Conservation (phyloP, 2,888 invertebrate genomes). For the Eristalis intricaria region DNA sequence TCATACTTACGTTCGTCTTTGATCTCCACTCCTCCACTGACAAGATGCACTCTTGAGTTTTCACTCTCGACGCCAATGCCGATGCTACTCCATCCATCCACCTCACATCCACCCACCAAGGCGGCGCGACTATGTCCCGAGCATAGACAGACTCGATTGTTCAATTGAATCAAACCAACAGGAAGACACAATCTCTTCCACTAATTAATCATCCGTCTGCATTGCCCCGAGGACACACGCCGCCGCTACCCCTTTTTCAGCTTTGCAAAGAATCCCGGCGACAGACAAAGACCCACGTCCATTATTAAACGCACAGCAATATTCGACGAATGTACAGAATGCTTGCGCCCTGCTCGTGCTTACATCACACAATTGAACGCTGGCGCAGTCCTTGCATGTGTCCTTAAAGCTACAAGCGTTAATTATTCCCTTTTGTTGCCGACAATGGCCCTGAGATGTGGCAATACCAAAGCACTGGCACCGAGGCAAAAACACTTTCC, state of each 20-base stretch:
- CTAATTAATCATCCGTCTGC: slow-evolving; percentile 1
- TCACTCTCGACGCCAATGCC: too few species aligned
- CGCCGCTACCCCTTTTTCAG: not conserved
- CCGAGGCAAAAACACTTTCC: slow-evolving; percentile 12
- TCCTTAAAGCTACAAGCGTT: slow-evolving; percentile 36
- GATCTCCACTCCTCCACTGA: too few species aligned
- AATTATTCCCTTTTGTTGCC: slow-evolving; percentile 48
- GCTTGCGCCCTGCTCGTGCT: not conserved
- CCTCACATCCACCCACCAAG: too few species aligned
- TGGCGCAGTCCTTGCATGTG: not conserved
- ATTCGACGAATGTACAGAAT: not conserved
- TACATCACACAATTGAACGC: not conserved
- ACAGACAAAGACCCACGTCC: not conserved
- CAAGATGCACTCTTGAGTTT: too few species aligned
- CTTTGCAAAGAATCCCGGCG: not conserved
- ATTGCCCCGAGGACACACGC: not conserved
- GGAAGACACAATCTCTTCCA: slow-evolving; percentile 6
- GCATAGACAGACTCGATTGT: slow-evolving; percentile 13
- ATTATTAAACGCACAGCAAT: not conserved
- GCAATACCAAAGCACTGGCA: slow-evolving; percentile 1
- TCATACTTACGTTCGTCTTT: too few species aligned
- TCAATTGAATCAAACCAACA: slow-evolving; percentile 19
- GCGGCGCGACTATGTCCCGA: not conserved
- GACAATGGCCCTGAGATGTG: slow-evolving; percentile 21
- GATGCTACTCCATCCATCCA: too few species aligned